Evolutionary conservation across 2,888 invertebrate species (phyloP), one percentile per base, ranked within the genome.

Genomic region (Drosophila putrida): DNA sequence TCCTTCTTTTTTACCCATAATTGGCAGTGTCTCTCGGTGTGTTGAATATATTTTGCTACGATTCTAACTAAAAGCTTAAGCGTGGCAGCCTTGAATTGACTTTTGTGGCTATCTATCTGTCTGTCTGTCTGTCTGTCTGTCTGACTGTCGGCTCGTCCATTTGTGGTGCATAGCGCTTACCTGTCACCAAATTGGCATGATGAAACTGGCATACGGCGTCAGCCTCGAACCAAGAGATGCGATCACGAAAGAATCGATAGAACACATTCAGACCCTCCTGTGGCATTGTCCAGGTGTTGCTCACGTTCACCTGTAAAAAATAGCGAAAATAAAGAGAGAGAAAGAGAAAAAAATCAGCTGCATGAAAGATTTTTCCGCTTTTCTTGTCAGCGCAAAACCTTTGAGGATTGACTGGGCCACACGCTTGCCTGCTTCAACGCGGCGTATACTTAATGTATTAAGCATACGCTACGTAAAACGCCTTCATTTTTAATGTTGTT

Each of bases 171-270:
- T 63, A 47, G 46, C 46, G 53, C 94, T 94, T 92, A 96, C 96
- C 96, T 92, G 96, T 96, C 80, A 96, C 96, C 60, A 96, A 94
- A 91, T 96, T 96, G 78, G 95, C 96, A 91, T 96, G 96, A 92
- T 96, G 96, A 87, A 96, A 96, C 93, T 96, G 96, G 92, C 96
- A 96, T 59, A 96, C 96, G 35, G 96, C 96, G 90, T 96, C 96
- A 3, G 96, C 96, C 91, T 96, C 96, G 90, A 96, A 96, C 96
- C 96, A 96, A 44, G 96, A 96, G 90, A 96, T 96, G 92, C 96
- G 95, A 93, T 96, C 96, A 81, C 96, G 94, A 94, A 96, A 96
- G 93, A 96, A 96, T 86, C 96, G 95, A 93, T 96, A 96, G 93
- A 96, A 96, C 66, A 96, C 96, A 71, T 96, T 95, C 90, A 96